Evolutionary conservation across 2,113 vertebrate genomes (phyloP), one percentile per base, ranked within the genome.

Genomic region (Pomatostomus ruficeps): DNA sequence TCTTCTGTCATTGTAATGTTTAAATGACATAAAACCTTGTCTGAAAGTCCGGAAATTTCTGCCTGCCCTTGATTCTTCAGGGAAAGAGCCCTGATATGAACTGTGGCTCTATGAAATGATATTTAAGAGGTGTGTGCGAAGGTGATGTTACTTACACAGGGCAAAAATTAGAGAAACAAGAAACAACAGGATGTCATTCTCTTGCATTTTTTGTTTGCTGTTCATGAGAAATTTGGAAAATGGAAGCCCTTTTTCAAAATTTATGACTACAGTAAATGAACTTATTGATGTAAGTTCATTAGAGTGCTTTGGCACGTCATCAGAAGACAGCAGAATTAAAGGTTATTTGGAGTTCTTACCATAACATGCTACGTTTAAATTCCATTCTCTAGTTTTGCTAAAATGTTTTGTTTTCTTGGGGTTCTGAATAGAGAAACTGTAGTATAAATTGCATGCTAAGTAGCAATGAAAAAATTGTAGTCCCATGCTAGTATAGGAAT

Each of bases 401-500:
- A 92, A 80, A 38, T 74, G 26, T 14, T 22, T 2, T 0, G 1
- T 70, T 79, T 75, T 75, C 12, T 36, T 24, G 14, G 0, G 20
- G 9, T 9, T 61, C 67, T 82, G 58, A 20, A 26, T 49, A 19
- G 28, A 46, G 7, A 57, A n/a, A 10, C 8, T 6, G 2, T 19
- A 36, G 2, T 19, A 36, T 11, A 79, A n/a, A 24, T 83, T 23
- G 5, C 7, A 22, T 19, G 2, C 2, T 29, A 72, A 65, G 8
- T 33, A 84, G 10, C 31, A 80, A 5, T 43, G 49, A 68, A 58
- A 57, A 86, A 73, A 20, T 3, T 22, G 2, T 26, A 81, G 26
- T 67, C 5, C 1, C 1, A 0, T 0, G 1, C 14, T 81, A 75
- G 57, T 46, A 33, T 0, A 33, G 49, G 35, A 91, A 24, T 89